Conservation (phyloP, 2,888 invertebrate genomes). For the Blomia tropicalis region DNA sequence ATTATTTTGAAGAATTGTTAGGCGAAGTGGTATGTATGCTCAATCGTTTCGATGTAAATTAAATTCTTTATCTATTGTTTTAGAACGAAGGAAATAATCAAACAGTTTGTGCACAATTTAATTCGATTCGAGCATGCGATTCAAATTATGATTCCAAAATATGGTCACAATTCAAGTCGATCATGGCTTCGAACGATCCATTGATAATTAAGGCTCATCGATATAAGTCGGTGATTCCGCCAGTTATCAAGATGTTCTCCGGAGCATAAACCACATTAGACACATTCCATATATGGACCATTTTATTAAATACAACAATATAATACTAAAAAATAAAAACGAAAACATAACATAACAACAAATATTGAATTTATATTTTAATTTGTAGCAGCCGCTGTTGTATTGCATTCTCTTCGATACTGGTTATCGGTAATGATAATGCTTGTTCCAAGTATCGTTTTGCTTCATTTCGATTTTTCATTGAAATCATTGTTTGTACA, state of each 20-base stretch:
- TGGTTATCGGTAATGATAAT: not conserved
- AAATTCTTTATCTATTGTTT: not conserved
- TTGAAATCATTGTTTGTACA: conserved; percentile 38
- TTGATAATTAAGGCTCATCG: not conserved
- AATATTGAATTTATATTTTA: too few relatives aligned
- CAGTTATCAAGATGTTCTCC: conserved; percentile 8
- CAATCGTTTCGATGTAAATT: too few relatives aligned
- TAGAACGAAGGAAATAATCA: not conserved
- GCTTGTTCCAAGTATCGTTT: conserved; percentile 12
- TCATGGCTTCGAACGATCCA: conserved; percentile 1
- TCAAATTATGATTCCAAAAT: not conserved
- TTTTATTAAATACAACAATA: too few relatives aligned
- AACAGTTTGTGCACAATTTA: conserved; percentile 6
- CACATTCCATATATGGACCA: too few relatives aligned
- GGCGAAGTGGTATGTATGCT: not conserved
- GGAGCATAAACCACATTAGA: too few relatives aligned
- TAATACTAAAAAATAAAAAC: too few relatives aligned
- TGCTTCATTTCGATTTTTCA: conserved; percentile 15
- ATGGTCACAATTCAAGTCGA: not conserved
- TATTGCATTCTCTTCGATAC: not conserved
- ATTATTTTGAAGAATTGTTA: conserved; percentile 1
- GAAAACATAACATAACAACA: too few relatives aligned
- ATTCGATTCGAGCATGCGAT: not conserved
- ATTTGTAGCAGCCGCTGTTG: not conserved
- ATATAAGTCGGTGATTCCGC: not conserved